Percentiles rank a stretch among this genome's conserved stretches.
Evolutionary conservation across 2,113 vertebrate genomes (phyloP).

Genomic region (Tychaedon coryphoeus): DNA sequence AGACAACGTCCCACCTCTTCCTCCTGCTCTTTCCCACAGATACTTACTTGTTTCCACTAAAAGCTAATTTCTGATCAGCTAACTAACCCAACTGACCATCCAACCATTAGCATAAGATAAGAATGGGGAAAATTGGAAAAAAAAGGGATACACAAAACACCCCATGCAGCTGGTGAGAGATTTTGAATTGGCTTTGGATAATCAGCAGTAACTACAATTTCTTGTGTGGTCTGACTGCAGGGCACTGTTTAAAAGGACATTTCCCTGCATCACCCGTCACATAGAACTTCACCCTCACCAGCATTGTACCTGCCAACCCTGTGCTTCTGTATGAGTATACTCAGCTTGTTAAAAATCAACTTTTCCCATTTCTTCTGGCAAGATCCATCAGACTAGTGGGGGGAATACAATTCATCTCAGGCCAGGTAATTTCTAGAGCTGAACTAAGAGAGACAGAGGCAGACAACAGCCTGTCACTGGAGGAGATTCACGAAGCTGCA

Average conservation of each 20-base stretch:
- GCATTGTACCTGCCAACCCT: background rate
- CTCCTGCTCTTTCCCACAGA: background rate
- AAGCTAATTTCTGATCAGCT: background rate
- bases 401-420: background rate
- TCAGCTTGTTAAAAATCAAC: background rate
- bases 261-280: background rate
- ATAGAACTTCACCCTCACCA: background rate
- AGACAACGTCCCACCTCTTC: background rate
- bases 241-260: background rate
- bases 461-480: background rate
- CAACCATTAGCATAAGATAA: background rate
- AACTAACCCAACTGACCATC: background rate
- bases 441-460: background rate
- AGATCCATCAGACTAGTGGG: background rate
- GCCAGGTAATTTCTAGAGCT: background rate
- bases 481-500: background rate
- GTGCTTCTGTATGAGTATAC: fast-evolving
- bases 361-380: background rate
- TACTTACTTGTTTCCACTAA: background rate
- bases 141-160: background rate
- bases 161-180: fast-evolving
- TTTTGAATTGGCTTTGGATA: background rate
- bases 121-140: background rate
- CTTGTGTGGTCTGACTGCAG: background rate
- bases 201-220: background rate